Evolutionary conservation across 1,140 invertebrate genomes (phyloP), one percentile per base, ranked within the genome.

Genomic region (Megalopta genalis): DNA sequence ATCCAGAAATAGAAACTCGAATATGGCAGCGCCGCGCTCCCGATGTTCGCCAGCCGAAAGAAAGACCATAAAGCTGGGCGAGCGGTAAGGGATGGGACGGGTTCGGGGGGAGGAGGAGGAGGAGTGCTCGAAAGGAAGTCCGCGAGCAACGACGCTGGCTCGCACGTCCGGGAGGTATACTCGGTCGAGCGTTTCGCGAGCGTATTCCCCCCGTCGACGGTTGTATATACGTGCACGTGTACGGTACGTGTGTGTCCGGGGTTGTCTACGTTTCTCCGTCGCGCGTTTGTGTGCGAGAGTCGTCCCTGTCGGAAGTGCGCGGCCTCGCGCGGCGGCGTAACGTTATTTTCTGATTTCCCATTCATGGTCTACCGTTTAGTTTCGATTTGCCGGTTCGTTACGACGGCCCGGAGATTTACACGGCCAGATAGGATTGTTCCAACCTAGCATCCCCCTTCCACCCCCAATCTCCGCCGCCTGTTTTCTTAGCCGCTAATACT

Each of bases 361-460:
- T 90, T 90, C 89, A 89, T 87, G 88, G 87, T 86, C 88, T 88
- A 86, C 87, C 89, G 90, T 91, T 91, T 91, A 91, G 90, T 88
- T 91, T 90, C 89, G 90, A 90, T 91, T 90, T 89, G 89, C 89
- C 89, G 89, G 85, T 90, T 90, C 90, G 90, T 90, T 90, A 91
- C 90, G 88, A 90, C 85, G n/a, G 84, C 85, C 71, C 66, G 59
- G 88, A 91, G 90, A 91, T 91, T 91, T 90, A 90, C 89, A 90
- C 90, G 82, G 76, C 70, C 84, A 88, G 90, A 91, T 91, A 91
- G 86, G 88, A 91, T 91, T 91, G 90, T 91, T 90, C 80, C 87
- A 80, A 83, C 85, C 83, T 85, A 63, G 77, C 76, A 57, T 82
- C 75, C 84, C n/a, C 80, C 66, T 54, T 64, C 66, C 74, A 69